These are phyloP conservation scores for Chionomys nivalis DNA, from an alignment of 2,113 vertebrate genomes.

Conservation along the genomic window DNA sequence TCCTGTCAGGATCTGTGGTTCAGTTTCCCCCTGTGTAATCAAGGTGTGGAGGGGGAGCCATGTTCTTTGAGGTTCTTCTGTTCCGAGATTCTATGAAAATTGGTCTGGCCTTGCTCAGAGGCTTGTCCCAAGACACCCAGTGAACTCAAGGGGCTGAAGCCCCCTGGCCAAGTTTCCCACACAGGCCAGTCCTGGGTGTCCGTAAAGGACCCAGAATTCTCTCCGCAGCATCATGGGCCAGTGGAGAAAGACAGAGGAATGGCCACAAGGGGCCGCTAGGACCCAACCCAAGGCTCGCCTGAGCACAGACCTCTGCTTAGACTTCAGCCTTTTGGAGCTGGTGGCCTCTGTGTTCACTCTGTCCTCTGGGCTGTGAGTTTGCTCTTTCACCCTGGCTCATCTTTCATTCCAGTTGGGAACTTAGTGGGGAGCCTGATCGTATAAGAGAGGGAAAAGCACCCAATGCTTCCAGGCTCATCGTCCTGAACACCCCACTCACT, in stretches of 20 bases:
- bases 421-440: neutral
- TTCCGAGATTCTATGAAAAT: neutral
- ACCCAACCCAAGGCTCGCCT: neutral
- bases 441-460: neutral
- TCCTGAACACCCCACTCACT: neutral
- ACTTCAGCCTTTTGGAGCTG: neutral
- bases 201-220: neutral
- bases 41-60: neutral
- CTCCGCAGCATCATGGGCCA: fast-evolving
- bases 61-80: neutral
- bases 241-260: neutral
- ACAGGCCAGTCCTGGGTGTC: neutral
- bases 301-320: fast-evolving
- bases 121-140: neutral
- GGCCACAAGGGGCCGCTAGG: constrained; percentile 64
- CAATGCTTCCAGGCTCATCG: neutral
- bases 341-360: too few species aligned
- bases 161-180: neutral
- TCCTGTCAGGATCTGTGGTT: neutral
- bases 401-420: neutral
- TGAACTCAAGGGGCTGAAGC: neutral
- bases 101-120: neutral
- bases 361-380: neutral
- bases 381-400: neutral
- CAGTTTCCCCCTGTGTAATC: neutral